Percentiles rank a stretch among this genome's conserved stretches.
Conservation (phyloP, 2,888 invertebrate species). For the Agrilus mali region DNA sequence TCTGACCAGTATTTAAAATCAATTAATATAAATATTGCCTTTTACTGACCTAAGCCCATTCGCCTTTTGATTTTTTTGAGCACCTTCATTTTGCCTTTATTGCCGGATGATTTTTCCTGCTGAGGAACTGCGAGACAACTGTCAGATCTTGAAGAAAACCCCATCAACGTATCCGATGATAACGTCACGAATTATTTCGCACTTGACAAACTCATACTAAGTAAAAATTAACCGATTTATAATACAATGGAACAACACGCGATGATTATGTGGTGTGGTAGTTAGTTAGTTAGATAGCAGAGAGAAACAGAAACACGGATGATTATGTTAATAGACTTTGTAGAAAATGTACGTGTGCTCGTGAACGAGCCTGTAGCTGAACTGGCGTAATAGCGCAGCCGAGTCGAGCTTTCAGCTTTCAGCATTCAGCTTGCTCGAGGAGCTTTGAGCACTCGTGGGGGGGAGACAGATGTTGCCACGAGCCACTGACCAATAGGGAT, state of each 20-base stretch:
- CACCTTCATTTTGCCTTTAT: slow-evolving; percentile 69
- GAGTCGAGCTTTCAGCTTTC: slow-evolving; percentile 19
- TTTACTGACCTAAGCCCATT: slow-evolving; percentile 71
- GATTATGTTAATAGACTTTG: no score
- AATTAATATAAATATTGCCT: neutral
- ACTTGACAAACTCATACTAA: neutral
- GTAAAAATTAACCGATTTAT: neutral
- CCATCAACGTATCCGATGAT: neutral
- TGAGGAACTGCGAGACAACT: neutral
- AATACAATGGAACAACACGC: no score
- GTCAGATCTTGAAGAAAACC: neutral
- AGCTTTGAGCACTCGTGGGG: slow-evolving; percentile 16
- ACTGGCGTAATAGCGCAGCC: slow-evolving; percentile 2
- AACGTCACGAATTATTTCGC: neutral
- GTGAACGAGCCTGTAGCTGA: no score
- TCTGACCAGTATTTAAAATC: no score
- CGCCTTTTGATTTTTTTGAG: slow-evolving; percentile 80
- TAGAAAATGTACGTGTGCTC: no score
- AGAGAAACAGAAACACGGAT: no score
- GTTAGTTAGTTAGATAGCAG: no score
- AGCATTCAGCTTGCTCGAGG: slow-evolving; percentile 16
- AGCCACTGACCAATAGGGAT: slow-evolving; percentile 45
- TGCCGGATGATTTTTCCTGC: no score
- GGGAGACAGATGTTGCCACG: slow-evolving; percentile 34
- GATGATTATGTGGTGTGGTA: no score